These are phyloP conservation scores for Gryllus longicercus DNA, from an alignment of 2,888 invertebrate species.

Conservation along the genomic window DNA sequence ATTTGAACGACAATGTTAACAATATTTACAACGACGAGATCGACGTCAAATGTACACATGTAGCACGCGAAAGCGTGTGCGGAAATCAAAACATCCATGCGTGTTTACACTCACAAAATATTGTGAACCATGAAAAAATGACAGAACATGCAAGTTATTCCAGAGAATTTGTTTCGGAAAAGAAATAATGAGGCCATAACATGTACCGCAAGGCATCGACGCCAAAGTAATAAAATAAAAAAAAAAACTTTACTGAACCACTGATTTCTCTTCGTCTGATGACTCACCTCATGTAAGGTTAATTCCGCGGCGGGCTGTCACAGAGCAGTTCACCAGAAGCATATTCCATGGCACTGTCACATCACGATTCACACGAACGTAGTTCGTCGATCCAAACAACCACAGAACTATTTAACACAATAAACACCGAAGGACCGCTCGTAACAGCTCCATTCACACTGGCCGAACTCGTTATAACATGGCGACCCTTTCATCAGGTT, in stretches of 20 bases:
- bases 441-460: neutral
- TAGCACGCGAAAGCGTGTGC: no score
- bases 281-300: slow-evolving; percentile 3
- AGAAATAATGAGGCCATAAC: no score
- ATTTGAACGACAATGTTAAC: no score
- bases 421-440: no score
- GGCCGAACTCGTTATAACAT: neutral
- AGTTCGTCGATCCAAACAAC: neutral
- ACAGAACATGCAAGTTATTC: no score
- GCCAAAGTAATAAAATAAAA: neutral
- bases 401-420: no score
- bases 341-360: neutral
- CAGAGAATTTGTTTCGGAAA: no score
- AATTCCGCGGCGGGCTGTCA: neutral
- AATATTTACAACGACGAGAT: no score
- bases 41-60: no score
- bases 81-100: neutral
- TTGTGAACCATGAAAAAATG: no score
- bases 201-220: neutral
- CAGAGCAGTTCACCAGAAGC: neutral
- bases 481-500: neutral
- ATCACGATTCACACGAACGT: neutral
- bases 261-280: neutral
- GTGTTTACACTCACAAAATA: neutral
- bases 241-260: neutral